phyloP scores from a whole-genome alignment of 2,113 vertebrate genomes.

The Salvelinus namaycush region DNA sequence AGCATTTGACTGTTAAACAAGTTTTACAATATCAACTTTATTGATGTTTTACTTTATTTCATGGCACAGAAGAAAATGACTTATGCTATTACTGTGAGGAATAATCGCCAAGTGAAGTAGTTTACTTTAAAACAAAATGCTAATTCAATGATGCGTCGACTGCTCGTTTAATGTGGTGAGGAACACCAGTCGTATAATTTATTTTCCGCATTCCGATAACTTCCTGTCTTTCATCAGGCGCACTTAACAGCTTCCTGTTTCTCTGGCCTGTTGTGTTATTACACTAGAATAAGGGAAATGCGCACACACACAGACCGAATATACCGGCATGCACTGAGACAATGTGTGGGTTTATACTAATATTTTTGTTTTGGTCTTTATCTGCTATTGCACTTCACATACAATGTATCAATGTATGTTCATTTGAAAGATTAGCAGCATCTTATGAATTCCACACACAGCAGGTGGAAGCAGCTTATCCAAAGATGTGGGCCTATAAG shows the following conservation, averaged over 20 bases:
- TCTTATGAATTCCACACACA: neutral
- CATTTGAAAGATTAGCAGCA: neutral
- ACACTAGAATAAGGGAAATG: neutral
- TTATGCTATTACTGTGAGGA: no score
- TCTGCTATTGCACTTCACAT: neutral
- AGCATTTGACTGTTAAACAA: no score
- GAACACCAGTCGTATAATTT: neutral
- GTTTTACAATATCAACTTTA: no score
- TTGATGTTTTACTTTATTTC: no score
- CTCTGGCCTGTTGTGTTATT: constrained; percentile 7
- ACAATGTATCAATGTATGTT: neutral
- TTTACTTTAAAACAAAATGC: no score
- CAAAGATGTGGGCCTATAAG: neutral
- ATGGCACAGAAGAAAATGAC: no score
- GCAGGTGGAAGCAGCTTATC: constrained; percentile 7
- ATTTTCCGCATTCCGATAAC: constrained; percentile 12
- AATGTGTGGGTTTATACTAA: neutral
- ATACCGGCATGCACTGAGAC: constrained; percentile 19
- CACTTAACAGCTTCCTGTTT: constrained; percentile 31
- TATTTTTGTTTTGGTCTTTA: neutral
- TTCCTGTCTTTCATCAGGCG: constrained; percentile 29
- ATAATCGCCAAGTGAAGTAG: no score
- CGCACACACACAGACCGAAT: neutral
- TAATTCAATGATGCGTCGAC: no score
- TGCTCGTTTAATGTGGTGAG: neutral